These are phyloP conservation scores for Opisthocomus hoazin DNA, from an alignment of 2,113 vertebrate genomes.

Conservation along the genomic window DNA sequence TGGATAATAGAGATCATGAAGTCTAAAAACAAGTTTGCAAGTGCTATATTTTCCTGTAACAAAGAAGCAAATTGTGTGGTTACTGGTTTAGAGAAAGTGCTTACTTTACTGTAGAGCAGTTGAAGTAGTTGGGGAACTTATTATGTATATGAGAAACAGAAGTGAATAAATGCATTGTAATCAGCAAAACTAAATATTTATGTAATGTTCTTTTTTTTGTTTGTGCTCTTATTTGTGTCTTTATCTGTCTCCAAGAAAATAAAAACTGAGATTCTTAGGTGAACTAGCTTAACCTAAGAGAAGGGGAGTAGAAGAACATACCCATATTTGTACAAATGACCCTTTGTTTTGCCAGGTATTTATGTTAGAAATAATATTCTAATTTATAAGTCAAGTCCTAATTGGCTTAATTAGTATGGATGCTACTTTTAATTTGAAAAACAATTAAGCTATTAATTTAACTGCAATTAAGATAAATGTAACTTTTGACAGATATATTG, in stretches of 20 bases:
- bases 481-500: conserved; percentile 78
- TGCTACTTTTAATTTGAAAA: conserved; percentile 29
- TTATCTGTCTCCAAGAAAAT: background rate
- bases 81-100: background rate
- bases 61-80: background rate
- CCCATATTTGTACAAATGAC: background rate
- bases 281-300: background rate
- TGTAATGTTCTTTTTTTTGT: background rate
- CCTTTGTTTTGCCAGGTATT: background rate
- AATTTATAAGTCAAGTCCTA: background rate
- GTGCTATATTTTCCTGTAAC: background rate
- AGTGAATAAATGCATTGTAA: background rate
- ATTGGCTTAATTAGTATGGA: background rate
- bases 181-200: background rate
- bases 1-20: background rate
- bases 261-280: background rate
- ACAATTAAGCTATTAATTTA: background rate
- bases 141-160: background rate
- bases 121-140: background rate
- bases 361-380: background rate
- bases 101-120: background rate
- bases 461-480: conserved; percentile 51
- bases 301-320: background rate
- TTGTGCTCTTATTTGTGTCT: background rate
- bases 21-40: background rate